Conservation (phyloP, 2,797 vertebrate genomes). For the Cynopterus sphinx region DNA sequence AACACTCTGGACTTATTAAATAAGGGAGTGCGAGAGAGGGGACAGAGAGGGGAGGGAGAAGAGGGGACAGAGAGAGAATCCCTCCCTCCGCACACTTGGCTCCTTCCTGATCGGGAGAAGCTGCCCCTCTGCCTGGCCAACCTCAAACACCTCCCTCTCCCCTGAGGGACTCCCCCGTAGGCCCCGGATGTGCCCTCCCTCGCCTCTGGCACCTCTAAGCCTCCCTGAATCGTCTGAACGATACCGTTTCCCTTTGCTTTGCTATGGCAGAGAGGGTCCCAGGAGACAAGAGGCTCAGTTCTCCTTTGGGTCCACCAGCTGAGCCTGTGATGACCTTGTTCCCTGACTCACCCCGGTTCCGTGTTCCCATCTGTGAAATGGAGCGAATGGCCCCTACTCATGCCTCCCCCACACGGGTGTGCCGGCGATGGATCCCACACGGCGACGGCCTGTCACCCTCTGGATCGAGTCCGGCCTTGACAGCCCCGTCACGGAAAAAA, state of each 20-base stretch:
- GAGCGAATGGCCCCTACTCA: too few relatives aligned
- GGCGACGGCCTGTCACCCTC: neutral
- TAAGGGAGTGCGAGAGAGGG: too few relatives aligned
- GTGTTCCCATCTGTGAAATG: neutral
- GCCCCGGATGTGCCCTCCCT: neutral
- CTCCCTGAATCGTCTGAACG: neutral
- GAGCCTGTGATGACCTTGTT: neutral
- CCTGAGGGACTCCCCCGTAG: neutral
- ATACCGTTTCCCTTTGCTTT: neutral
- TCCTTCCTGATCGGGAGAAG: neutral
- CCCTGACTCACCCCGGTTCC: neutral
- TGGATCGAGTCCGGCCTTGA: neutral
- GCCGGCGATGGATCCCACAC: rapidly evolving
- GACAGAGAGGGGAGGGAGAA: too few relatives aligned
- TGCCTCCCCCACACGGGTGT: neutral
- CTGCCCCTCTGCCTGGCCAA: neutral
- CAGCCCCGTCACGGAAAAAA: neutral
- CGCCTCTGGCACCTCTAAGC: neutral
- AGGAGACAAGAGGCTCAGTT: neutral
- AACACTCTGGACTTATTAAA: neutral
- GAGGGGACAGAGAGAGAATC: too few relatives aligned
- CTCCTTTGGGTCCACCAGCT: neutral
- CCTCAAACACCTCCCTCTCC: neutral
- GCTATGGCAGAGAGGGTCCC: neutral
- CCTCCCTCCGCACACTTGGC: neutral